Conservation (phyloP, 2,113 vertebrate species). For the Ophthalmolycus amberensis region DNA sequence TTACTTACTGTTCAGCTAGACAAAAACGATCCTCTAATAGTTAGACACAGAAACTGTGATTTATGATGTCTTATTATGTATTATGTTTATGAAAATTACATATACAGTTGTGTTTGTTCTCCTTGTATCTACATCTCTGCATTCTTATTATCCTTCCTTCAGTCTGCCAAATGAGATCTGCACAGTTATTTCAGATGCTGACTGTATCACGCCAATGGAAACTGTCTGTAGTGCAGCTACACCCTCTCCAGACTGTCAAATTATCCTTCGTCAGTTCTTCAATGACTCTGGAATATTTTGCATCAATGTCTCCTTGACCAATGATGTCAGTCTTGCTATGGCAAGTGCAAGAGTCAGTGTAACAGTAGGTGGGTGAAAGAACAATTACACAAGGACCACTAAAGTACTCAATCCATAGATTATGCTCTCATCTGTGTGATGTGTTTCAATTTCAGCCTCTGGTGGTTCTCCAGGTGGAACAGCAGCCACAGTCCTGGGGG, state of each 20-base stretch:
- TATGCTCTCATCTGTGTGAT: background rate
- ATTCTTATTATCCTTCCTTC: slow-evolving; percentile 11
- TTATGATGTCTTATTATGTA: background rate
- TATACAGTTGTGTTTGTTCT: background rate
- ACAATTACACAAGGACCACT: background rate
- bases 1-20: background rate
- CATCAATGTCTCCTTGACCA: slow-evolving; percentile 92
- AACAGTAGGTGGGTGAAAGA: slow-evolving; percentile 77
- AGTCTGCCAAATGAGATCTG: slow-evolving; percentile 93
- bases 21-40: background rate
- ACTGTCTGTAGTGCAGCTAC: slow-evolving; percentile 84
- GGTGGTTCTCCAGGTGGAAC: slow-evolving; percentile 73
- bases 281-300: slow-evolving; percentile 91
- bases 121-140: background rate
- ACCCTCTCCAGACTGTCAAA: slow-evolving; percentile 88
- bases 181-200: slow-evolving; percentile 89
- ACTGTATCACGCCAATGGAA: slow-evolving; percentile 86
- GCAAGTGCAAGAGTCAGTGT: slow-evolving; percentile 89
- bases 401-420: background rate
- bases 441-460: slow-evolving; percentile 69
- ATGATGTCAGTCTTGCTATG: slow-evolving; percentile 89
- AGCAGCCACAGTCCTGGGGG: slow-evolving; percentile 81
- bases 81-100: background rate
- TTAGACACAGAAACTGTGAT: background rate
- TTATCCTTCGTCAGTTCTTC: slow-evolving; percentile 91